Evolutionary conservation across 1,140 invertebrate species (phyloP), one percentile per base, ranked within the genome.

Genomic region (Drosophila setifemur): DNA sequence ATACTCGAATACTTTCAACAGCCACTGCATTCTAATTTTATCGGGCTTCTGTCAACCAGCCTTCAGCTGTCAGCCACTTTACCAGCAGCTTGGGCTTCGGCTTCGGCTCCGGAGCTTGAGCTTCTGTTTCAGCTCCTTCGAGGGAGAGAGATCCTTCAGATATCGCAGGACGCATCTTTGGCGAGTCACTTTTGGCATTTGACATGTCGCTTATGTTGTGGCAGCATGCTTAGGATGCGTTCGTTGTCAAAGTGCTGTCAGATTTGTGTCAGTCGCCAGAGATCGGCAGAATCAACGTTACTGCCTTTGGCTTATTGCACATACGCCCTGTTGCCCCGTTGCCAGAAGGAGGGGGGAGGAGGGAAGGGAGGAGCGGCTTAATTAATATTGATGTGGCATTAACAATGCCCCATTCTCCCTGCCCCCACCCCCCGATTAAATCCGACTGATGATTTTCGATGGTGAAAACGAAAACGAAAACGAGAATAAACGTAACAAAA

Each of bases 311-410:
- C 70, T 54, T 39, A 73, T 47, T 77, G 67, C 73, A 66, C 74
- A 77, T 78, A 67, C 75, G 69, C 50, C 55, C 31, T 7, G 25
- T 47, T 29, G 21, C 29, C 55, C 31, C 9, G 25, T 47, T 29
- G 21, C 29, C 31, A 5, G 44, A 12, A 21, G 16, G 28, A 19
- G 14, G 23, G 2, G 6, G 16, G 12, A 11, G 16, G 12, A 16
- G 49, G 16, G 3, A 29, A 37, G 37, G 1, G 8, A n/a, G n/a
- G n/a, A n/a, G 55, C 11, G 39, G 37, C 71, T 58, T 86, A 86
- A 86, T 86, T 86, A 86, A 86, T 86, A 86, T 86, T 86, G 81
- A 86, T 86, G 79, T 61, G 42, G 75, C 75, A 72, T 79, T 85
- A 86, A 79, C 66, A 85, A 83, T 83, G 74, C 35, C 42, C 43